phyloP scores from a whole-genome alignment of 2,888 invertebrate genomes.

The Nomada goodeniana region DNA sequence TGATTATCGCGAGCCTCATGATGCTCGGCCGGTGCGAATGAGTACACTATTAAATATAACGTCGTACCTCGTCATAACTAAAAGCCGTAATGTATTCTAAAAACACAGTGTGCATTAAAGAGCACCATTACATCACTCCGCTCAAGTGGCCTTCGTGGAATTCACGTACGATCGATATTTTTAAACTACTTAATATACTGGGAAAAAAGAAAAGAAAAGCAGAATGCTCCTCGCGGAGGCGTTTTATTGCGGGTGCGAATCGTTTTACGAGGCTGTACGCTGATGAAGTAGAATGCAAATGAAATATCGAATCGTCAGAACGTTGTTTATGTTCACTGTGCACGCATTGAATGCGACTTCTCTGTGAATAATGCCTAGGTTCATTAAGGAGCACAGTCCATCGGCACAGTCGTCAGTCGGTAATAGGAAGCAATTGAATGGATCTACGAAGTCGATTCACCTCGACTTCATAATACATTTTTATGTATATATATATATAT shows the following conservation, averaged over 20 bases:
- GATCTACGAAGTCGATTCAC: conserved; percentile 24
- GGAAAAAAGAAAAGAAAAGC: neutral
- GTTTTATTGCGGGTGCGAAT: conserved; percentile 8
- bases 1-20: too few relatives aligned
- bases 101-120: conserved; percentile 43
- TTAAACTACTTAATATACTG: conserved; percentile 28
- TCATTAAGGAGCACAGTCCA: conserved; percentile 42
- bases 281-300: conserved; percentile 26
- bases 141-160: conserved; percentile 30
- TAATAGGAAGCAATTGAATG: conserved; percentile 39
- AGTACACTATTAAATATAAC: neutral
- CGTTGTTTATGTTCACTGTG: conserved; percentile 64
- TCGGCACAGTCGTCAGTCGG: conserved; percentile 33
- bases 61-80: neutral
- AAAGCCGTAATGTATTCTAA: conserved; percentile 33
- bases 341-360: conserved; percentile 56
- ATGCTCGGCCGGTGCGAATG: neutral
- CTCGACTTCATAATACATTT: conserved; percentile 27
- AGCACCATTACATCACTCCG: conserved; percentile 54
- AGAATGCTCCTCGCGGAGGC: neutral
- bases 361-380: conserved; percentile 55
- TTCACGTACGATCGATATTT: conserved; percentile 47
- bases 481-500: neutral
- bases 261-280: conserved; percentile 6
- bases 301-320: conserved; percentile 1